Evolutionary conservation across 2,888 invertebrate genomes (phyloP).

Genomic region (Apotomis betuletana): DNA sequence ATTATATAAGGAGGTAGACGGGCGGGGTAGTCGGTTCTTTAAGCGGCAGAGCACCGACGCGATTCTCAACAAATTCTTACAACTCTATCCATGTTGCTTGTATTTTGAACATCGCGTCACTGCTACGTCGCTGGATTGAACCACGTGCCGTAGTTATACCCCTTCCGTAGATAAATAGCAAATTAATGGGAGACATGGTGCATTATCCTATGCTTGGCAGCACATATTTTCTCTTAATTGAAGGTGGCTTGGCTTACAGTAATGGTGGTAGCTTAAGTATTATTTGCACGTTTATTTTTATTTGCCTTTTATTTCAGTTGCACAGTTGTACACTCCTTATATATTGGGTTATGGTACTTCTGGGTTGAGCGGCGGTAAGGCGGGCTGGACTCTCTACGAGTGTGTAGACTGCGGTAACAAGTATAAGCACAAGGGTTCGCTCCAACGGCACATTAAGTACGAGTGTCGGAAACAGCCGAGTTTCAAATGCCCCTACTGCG

Average conservation of each 20-base stretch:
- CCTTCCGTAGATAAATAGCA: conserved; percentile 64
- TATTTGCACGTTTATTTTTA: conserved; percentile 79
- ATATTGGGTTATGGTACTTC: conserved; percentile 80
- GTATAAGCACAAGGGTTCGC: conserved; percentile 91
- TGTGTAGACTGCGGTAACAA: conserved; percentile 91
- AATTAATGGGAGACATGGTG: conserved; percentile 84
- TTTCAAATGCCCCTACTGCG: conserved; percentile 88
- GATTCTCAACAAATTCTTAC: no score
- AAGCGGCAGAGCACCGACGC: background rate
- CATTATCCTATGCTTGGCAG: conserved; percentile 78
- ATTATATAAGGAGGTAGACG: conserved; percentile 52
- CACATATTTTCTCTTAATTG: conserved; percentile 55
- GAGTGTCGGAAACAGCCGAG: conserved; percentile 89
- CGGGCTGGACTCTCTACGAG: conserved; percentile 81
- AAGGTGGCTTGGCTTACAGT: conserved; percentile 74
- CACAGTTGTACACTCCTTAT: conserved; percentile 83
- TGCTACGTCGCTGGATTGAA: background rate
- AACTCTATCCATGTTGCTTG: background rate
- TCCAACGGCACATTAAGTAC: conserved; percentile 89
- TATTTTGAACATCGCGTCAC: background rate
- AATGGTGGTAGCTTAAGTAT: conserved; percentile 69
- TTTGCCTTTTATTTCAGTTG: conserved; percentile 83
- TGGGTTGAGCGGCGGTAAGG: conserved; percentile 75
- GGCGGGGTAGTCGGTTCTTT: conserved; percentile 38
- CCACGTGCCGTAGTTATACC: conserved; percentile 52